Conservation (phyloP, 1,140 invertebrate species). For the Zeugodacus cucurbitae region DNA sequence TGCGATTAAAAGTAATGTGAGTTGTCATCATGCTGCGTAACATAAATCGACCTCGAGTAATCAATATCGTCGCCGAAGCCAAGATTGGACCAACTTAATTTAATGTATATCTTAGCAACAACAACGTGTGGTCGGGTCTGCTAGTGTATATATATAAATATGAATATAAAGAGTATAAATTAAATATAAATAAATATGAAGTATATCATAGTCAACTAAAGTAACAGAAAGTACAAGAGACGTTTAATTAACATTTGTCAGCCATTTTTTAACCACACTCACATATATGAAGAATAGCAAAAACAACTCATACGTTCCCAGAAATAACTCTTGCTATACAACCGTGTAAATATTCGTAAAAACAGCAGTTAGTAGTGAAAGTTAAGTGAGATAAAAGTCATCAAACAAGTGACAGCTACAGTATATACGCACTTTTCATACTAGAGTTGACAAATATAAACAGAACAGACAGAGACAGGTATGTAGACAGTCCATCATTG, state of each 20-base stretch:
- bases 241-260: conserved; percentile 39
- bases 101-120: too few species aligned
- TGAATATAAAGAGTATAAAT: too few species aligned
- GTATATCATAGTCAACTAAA: not conserved
- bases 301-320: not conserved
- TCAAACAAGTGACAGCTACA: not conserved
- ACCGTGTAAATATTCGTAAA: not conserved
- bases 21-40: too few species aligned
- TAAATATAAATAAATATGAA: too few species aligned
- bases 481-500: conserved; percentile 8
- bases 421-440: not conserved
- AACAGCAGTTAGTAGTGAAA: not conserved
- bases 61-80: too few species aligned
- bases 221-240: conserved; percentile 26
- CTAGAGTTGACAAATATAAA: not conserved
- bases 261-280: conserved; percentile 15
- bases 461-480: too few species aligned
- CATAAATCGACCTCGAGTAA: too few species aligned
- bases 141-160: too few species aligned
- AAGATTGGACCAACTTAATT: too few species aligned
- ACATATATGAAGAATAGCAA: not conserved
- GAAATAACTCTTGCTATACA: not conserved
- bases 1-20: too few species aligned
- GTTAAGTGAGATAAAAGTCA: not conserved
- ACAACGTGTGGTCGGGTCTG: too few species aligned